phyloP scores from a whole-genome alignment of 2,113 vertebrate species.

The Athene cunicularia region DNA sequence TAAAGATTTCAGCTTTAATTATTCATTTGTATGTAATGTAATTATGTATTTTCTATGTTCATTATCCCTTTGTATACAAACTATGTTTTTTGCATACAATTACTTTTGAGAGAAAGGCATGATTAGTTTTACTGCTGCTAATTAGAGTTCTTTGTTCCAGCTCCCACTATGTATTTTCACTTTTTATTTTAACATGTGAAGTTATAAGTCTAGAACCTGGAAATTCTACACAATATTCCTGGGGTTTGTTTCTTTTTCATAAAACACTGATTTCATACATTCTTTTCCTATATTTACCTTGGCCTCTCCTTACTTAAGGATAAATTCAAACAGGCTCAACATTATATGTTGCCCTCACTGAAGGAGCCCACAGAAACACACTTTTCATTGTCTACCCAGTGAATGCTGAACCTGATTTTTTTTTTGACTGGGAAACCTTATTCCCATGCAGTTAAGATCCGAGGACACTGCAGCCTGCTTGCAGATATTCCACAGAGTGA shows the following conservation, averaged over 20 bases:
- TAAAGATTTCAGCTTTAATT: neutral
- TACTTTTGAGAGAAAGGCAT: neutral
- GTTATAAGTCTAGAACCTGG: neutral
- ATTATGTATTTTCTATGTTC: neutral
- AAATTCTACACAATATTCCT: neutral
- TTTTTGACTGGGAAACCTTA: neutral
- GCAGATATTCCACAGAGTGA: neutral
- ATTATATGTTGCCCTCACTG: neutral
- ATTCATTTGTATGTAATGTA: neutral
- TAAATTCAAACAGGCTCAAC: neutral
- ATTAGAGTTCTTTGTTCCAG: neutral
- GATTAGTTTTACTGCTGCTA: neutral
- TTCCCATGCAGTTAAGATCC: neutral
- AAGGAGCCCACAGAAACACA: neutral
- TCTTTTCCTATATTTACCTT: neutral
- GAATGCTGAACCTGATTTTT: neutral
- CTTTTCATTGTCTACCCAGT: neutral
- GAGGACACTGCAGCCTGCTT: neutral
- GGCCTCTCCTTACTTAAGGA: neutral
- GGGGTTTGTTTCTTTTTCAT: neutral
- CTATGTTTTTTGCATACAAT: neutral
- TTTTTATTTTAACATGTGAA: neutral
- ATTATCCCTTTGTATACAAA: neutral
- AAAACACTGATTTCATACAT: neutral
- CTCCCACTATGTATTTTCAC: neutral